Percentiles rank a stretch among this genome's conserved stretches.
Evolutionary conservation across 2,888 invertebrate genomes (phyloP).

Genomic region (Plagodis dolabraria): DNA sequence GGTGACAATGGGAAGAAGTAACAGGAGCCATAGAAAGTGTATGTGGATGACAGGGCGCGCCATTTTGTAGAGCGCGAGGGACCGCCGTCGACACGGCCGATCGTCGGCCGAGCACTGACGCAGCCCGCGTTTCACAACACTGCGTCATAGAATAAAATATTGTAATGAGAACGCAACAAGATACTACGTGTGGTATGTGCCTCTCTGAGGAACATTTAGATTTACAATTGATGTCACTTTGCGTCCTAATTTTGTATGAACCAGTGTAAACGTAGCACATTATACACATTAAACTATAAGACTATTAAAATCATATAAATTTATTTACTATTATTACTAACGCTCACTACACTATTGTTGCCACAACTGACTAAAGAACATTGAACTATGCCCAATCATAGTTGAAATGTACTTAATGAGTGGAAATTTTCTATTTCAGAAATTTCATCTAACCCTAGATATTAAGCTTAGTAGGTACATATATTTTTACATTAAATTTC

Average conservation of each 20-base stretch:
- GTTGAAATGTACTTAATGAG: too few species aligned
- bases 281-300: too few species aligned
- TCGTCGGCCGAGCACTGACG: slow-evolving; percentile 75
- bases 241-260: not conserved
- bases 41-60: slow-evolving; percentile 60
- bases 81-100: slow-evolving; percentile 66
- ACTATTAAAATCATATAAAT: too few species aligned
- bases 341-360: too few species aligned
- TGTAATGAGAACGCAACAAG: not conserved
- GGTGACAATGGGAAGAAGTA: slow-evolving; percentile 49
- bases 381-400: too few species aligned
- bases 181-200: slow-evolving; percentile 1
- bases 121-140: slow-evolving; percentile 73
- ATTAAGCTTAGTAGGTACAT: too few species aligned
- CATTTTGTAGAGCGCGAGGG: slow-evolving; percentile 69
- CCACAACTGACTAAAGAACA: too few species aligned
- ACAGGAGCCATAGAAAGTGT: slow-evolving; percentile 60
- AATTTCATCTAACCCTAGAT: too few species aligned
- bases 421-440: too few species aligned
- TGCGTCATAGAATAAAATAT: slow-evolving; percentile 58
- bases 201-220: slow-evolving; percentile 20
- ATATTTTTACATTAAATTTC: too few species aligned
- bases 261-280: too few species aligned
- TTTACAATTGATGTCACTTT: not conserved
- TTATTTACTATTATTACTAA: too few species aligned